Conservation (phyloP, 2,113 vertebrate genomes). For the Pygoscelis adeliae region DNA sequence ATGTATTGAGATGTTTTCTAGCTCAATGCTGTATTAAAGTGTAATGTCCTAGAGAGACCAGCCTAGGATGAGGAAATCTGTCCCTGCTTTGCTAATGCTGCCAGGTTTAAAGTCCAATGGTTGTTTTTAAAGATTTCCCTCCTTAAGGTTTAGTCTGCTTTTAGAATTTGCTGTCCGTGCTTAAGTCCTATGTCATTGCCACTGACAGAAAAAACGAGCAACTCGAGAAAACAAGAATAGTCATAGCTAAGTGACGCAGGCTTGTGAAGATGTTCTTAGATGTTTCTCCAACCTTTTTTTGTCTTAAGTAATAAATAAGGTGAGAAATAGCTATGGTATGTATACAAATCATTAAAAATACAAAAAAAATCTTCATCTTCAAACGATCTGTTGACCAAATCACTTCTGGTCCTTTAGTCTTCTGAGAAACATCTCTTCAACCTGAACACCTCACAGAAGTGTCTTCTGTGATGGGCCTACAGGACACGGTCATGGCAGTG, state of each 20-base stretch:
- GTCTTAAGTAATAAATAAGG: background rate
- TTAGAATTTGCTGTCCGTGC: background rate
- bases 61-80: background rate
- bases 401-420: background rate
- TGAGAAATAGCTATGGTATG: background rate
- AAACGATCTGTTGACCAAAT: background rate
- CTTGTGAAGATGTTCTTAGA: background rate
- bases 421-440: background rate
- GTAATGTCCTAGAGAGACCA: background rate
- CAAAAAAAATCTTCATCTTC: background rate
- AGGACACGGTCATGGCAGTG: background rate
- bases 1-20: background rate
- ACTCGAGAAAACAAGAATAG: background rate
- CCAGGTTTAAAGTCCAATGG: background rate
- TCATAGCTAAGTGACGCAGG: background rate
- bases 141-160: background rate
- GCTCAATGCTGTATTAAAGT: background rate
- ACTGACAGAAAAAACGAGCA: background rate
- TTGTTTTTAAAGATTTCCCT: background rate
- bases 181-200: background rate
- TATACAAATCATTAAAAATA: background rate
- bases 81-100: background rate
- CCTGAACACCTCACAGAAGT: background rate
- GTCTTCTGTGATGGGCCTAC: background rate
- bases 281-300: background rate